Conservation (phyloP, 2,113 vertebrate species). For the Macrotis lagotis region DNA sequence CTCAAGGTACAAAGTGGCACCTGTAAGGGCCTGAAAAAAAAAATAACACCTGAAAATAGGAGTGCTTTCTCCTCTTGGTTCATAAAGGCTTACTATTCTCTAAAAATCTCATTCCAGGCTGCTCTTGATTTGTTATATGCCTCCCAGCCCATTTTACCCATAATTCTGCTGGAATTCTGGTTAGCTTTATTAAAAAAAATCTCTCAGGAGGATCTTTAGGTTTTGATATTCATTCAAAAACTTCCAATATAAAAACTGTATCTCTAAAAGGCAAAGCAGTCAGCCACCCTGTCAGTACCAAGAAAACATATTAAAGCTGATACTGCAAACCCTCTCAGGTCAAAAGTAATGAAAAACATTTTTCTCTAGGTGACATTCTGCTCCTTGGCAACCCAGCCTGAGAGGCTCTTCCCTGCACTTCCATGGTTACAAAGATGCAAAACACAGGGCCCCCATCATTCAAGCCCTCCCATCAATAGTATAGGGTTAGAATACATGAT, state of each 20-base stretch:
- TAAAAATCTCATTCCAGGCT: constrained; percentile 38
- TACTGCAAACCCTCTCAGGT: constrained; percentile 10
- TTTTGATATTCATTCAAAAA: constrained; percentile 66
- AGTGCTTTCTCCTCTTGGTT: constrained; percentile 24
- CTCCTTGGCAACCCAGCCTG: constrained; percentile 51
- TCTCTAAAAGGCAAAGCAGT: constrained; percentile 60
- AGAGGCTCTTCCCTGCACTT: neutral
- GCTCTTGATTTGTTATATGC: constrained; percentile 30
- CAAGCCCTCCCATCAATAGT: constrained; percentile 23
- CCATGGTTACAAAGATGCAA: constrained; percentile 46
- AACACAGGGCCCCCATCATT: constrained; percentile 45
- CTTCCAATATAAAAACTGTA: constrained; percentile 57
- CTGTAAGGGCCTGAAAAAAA: neutral
- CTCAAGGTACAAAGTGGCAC: constrained; percentile 43
- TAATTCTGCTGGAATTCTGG: constrained; percentile 46
- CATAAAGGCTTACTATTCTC: neutral
- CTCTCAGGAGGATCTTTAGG: constrained; percentile 59
- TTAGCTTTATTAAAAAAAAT: constrained; percentile 61
- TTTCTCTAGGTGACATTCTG: constrained; percentile 17
- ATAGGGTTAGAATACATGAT: constrained; percentile 33
- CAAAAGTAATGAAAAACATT: constrained; percentile 56
- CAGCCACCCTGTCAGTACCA: constrained; percentile 50
- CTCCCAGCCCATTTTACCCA: constrained; percentile 52
- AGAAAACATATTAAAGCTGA: constrained; percentile 34
- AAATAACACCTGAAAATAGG: constrained; percentile 35